Conservation (phyloP, 2,113 vertebrate species). For the Nothobranchius kuhntae region DNA sequence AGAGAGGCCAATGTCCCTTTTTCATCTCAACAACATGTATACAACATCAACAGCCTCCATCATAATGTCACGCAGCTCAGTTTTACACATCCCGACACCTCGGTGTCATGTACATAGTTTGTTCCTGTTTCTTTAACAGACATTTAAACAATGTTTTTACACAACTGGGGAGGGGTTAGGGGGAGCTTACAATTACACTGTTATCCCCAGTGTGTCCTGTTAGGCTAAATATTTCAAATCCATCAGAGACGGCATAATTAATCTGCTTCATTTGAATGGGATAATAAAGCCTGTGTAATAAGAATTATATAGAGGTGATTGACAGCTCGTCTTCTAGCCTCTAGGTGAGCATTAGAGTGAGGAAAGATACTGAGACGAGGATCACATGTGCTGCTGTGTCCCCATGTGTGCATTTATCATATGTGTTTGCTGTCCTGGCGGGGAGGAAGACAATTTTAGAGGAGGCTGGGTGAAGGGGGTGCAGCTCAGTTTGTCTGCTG, state of each 20-base stretch:
- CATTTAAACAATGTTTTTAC: conserved; percentile 20
- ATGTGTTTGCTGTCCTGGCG: conserved; percentile 35
- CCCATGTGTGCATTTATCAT: conserved; percentile 34
- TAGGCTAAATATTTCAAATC: conserved; percentile 67
- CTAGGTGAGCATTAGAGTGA: conserved; percentile 24
- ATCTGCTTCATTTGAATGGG: conserved; percentile 60
- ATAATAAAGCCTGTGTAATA: conserved; percentile 60
- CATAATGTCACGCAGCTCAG: conserved; percentile 20
- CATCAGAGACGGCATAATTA: conserved; percentile 58
- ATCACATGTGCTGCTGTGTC: conserved; percentile 38
- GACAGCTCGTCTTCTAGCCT: conserved; percentile 50
- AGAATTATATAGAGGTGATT: conserved; percentile 53
- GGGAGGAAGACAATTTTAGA: not conserved
- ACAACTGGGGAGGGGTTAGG: conserved; percentile 16
- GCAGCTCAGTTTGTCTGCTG: conserved; percentile 57
- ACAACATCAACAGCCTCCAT: not conserved
- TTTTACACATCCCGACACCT: conserved; percentile 16
- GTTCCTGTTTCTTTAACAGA: conserved; percentile 1
- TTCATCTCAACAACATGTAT: no score
- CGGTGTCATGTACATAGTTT: conserved; percentile 24
- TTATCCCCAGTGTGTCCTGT: conserved; percentile 60
- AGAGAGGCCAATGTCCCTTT: no score
- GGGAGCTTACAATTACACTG: conserved; percentile 51
- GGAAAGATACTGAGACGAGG: not conserved
- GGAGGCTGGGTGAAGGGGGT: not conserved